phyloP scores from a whole-genome alignment of 2,888 invertebrate genomes.

The Thymelicus sylvestris region DNA sequence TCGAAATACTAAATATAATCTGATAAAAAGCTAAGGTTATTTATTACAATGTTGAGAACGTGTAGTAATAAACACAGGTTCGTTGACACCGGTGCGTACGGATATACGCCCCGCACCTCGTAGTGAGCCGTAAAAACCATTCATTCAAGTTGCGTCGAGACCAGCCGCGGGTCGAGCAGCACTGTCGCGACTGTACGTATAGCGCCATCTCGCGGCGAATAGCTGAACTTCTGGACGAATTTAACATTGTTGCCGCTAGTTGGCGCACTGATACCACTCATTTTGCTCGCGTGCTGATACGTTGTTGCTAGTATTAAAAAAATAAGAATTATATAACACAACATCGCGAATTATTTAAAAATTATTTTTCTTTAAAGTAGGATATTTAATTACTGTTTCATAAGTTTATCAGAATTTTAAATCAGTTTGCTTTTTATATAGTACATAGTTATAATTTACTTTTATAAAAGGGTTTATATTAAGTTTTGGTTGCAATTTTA shows the following conservation, averaged over 20 bases:
- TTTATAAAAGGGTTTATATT: neutral
- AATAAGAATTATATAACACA: neutral
- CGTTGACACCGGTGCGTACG: conserved; percentile 74
- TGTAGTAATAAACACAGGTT: conserved; percentile 63
- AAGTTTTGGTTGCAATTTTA: neutral
- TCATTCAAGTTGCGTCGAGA: conserved; percentile 65
- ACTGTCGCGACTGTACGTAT: conserved; percentile 47
- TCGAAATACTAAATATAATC: conserved; percentile 24
- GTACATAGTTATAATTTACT: neutral
- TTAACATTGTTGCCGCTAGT: conserved; percentile 56
- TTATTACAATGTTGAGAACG: conserved; percentile 46
- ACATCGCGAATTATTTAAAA: conserved; percentile 2
- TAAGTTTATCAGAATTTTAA: no score
- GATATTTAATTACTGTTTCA: no score
- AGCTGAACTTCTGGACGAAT: conserved; percentile 59
- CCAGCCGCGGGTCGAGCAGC: conserved; percentile 56
- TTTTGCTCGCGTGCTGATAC: conserved; percentile 15
- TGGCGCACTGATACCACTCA: conserved; percentile 46
- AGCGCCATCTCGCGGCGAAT: conserved; percentile 75
- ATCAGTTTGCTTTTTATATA: no score
- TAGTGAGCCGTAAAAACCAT: conserved; percentile 71
- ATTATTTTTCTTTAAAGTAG: neutral
- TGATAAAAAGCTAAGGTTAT: conserved; percentile 33
- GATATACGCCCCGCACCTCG: conserved; percentile 61
- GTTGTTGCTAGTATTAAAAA: neutral